A percentile compares a stretch with the other conserved stretches of the same genome.
Evolutionary conservation across 2,797 vertebrate species (phyloP).

Genomic region (Glyptemys insculpta): DNA sequence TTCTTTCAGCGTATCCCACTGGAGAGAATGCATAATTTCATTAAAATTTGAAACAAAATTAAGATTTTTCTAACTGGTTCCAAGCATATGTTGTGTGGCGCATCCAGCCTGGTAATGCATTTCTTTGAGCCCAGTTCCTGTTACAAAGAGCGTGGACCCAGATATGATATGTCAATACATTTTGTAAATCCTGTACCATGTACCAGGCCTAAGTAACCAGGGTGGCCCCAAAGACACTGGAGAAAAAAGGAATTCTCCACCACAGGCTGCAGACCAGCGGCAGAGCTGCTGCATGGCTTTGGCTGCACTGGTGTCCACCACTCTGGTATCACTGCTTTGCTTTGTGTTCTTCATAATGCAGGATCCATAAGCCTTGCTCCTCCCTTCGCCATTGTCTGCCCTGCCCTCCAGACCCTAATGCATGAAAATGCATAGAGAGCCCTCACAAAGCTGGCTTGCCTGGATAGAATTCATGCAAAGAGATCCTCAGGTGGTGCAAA

Average conservation of each 20-base stretch:
- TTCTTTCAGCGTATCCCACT: background rate
- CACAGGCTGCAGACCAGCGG: too few species aligned
- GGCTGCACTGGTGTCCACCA: background rate
- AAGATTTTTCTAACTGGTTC: fast-evolving
- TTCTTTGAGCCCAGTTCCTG: background rate
- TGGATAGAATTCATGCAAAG: background rate
- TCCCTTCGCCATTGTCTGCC: background rate
- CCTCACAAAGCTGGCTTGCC: background rate
- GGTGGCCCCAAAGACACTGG: background rate
- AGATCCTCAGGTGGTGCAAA: background rate
- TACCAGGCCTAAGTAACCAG: background rate
- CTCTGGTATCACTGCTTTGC: background rate
- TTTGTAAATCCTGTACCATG: background rate
- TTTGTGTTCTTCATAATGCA: background rate
- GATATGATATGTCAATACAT: background rate
- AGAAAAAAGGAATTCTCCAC: background rate
- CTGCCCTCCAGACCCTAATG: background rate
- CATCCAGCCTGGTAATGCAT: background rate
- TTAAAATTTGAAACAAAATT: background rate
- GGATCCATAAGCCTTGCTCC: background rate
- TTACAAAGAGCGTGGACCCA: background rate
- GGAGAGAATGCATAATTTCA: background rate
- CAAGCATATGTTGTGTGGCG: background rate
- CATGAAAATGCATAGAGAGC: background rate
- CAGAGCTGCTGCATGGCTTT: background rate